phyloP scores from a whole-genome alignment of 2,888 invertebrate genomes.

The Uropetala carovei region DNA sequence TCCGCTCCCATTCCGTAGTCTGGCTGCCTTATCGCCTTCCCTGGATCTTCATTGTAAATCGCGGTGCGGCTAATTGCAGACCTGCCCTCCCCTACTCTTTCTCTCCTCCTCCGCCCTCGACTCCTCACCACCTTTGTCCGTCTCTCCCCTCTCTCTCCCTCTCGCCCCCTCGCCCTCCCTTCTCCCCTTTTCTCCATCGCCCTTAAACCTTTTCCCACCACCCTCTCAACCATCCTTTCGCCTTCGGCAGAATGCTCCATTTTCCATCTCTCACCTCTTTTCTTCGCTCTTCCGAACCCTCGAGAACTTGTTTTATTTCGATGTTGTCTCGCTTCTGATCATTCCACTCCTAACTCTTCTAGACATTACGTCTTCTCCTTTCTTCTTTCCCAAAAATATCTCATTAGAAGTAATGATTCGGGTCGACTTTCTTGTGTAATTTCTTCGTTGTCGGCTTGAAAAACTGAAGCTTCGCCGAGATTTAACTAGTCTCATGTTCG shows the following conservation, averaged over 20 bases:
- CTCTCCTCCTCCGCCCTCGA: not conserved
- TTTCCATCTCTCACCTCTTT: not conserved
- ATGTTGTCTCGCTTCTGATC: not conserved
- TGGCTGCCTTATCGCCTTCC: conserved; percentile 51
- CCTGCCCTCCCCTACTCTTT: not conserved
- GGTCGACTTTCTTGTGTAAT: not conserved
- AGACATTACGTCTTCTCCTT: not conserved
- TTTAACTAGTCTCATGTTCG: too few species aligned
- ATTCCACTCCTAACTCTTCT: not conserved
- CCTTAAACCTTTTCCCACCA: not conserved
- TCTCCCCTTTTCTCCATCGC: not conserved
- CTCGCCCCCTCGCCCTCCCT: not conserved
- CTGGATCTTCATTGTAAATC: conserved; percentile 62
- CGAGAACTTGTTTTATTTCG: conserved; percentile 3
- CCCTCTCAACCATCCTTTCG: not conserved
- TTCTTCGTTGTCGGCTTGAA: not conserved
- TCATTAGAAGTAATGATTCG: not conserved
- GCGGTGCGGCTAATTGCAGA: conserved; percentile 61
- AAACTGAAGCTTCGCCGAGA: not conserved
- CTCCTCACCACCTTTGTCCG: not conserved
- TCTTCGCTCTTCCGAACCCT: not conserved
- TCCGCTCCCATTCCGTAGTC: conserved; percentile 14
- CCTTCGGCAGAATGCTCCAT: not conserved
- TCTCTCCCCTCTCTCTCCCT: not conserved
- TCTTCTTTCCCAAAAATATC: not conserved